phyloP scores from a whole-genome alignment of 2,113 vertebrate genomes.

The Serinus canaria region DNA sequence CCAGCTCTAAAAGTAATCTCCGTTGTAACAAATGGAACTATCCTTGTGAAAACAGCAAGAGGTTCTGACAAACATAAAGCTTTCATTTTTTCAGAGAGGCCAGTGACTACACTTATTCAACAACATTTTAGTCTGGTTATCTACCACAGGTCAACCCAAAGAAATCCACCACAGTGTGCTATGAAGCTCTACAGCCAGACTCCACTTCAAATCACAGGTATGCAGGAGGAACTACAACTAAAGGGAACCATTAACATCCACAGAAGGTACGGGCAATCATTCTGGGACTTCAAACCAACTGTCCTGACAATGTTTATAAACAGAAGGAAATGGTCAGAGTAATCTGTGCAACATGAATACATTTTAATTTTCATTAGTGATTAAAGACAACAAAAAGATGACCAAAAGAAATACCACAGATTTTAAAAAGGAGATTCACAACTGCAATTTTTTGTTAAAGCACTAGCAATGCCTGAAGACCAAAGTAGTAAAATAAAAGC shows the following conservation, averaged over 20 bases:
- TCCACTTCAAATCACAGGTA: neutral
- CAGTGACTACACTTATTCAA: neutral
- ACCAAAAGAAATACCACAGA: neutral
- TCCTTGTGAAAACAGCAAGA: neutral
- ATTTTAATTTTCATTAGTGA: neutral
- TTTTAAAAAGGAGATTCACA: neutral
- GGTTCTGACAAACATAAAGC: neutral
- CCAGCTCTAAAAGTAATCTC: neutral
- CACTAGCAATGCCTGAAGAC: neutral
- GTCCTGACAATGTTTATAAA: neutral
- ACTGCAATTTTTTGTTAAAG: neutral
- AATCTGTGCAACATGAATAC: neutral
- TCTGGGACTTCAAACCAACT: neutral
- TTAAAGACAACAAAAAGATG: neutral
- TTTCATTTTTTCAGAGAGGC: neutral
- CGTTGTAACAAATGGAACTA: accelerated
- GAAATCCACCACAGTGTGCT: neutral
- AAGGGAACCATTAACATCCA: neutral
- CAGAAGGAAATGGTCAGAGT: neutral
- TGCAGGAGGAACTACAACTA: neutral
- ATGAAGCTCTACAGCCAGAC: neutral
- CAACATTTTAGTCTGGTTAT: neutral
- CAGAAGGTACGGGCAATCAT: neutral
- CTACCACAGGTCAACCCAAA: neutral
- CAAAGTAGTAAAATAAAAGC: neutral